Evolutionary conservation across 2,113 vertebrate genomes (phyloP).

Genomic region (Oreochromis spilurus): DNA sequence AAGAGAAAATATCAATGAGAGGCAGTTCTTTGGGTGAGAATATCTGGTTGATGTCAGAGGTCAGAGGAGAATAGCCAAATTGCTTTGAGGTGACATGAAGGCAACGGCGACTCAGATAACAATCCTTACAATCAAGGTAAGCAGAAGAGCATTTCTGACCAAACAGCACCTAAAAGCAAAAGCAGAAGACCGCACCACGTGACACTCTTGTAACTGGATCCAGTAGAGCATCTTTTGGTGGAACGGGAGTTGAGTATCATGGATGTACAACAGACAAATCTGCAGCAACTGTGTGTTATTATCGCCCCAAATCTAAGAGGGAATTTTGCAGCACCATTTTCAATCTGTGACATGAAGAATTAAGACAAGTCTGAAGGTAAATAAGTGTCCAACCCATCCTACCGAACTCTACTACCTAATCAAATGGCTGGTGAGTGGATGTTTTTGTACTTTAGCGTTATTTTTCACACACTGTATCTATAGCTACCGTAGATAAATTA

Average conservation of each 20-base stretch:
- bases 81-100: neutral
- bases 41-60: neutral
- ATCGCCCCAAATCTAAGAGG: rapidly evolving
- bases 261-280: neutral
- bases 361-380: neutral
- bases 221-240: neutral
- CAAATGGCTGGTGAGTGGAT: neutral
- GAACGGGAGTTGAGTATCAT: neutral
- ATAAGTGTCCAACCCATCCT: rapidly evolving
- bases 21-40: neutral
- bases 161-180: neutral
- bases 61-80: neutral
- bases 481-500: neutral
- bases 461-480: neutral
- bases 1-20: neutral
- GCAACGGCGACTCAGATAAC: neutral
- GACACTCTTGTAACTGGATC: neutral
- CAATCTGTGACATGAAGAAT: neutral
- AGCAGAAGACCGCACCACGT: neutral
- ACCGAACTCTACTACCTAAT: neutral
- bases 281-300: neutral
- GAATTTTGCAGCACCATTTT: neutral
- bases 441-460: neutral
- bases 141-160: neutral
- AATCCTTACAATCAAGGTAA: neutral